Evolutionary conservation across 1,140 invertebrate species (phyloP), one percentile per base, ranked within the genome.

Genomic region (Aphaenogaster floridana): DNA sequence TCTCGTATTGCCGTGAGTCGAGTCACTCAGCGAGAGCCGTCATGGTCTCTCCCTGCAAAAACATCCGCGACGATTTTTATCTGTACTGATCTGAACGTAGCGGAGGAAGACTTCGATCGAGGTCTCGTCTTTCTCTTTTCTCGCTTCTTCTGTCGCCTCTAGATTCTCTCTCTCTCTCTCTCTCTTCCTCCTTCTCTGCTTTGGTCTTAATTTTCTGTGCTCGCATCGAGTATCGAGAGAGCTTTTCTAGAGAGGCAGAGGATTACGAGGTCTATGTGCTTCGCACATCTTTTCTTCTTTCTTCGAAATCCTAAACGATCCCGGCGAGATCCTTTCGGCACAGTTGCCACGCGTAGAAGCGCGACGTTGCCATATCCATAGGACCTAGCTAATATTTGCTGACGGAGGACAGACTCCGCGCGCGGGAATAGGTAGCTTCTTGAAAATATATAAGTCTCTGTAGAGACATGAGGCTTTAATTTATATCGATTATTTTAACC

Each of bases 1-100:
- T 21, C 36, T 15, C n/a, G 17, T 11, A 39, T n/a, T 77, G 45
- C 15, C 57, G 39, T 34, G 59, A 77, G 13, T 85, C 17, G 42
- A 81, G 28, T 34, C 81, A 85, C 48, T 66, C 59, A 59, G 34
- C 59, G 34, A 66, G 68, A 84, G 54, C 45, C 69, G 74, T 79
- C 74, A 45, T 79, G 74, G 83, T 64, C 61, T 86, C 21, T 78
- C 76, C n/a, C 76, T 66, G 90, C 91, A 92, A 92, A 93, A 94
- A 93, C 93, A 92, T 92, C 91, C 90, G 84, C 86, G 86, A 91
- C 83, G 79, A 89, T 88, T 94, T 94, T 92, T 92, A 92, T 90
- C 90, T 92, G 64, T 78, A 2, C 66, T 42, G 52, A 77, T 90
- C 76, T 66, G 88, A 91, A 88, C 77, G 83, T 83, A 71, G 57